Evolutionary conservation across 2,888 invertebrate species (phyloP), one percentile per base, ranked within the genome.

Genomic region (Margaritifera margaritifera): DNA sequence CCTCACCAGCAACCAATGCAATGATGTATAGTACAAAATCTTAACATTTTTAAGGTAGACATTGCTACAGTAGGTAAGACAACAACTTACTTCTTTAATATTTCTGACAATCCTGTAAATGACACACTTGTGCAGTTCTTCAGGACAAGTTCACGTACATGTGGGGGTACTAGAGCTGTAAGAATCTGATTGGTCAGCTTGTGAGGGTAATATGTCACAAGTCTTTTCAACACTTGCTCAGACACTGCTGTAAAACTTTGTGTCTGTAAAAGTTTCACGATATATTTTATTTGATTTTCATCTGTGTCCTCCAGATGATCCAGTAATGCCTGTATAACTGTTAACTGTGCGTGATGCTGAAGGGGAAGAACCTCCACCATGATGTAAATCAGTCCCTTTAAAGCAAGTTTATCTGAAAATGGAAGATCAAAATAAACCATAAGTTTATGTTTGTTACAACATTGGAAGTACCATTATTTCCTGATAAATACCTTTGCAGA

Each of bases 191-290:
- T 66, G 24, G 73, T 71, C 53, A 80, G 61, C 18, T 71, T 68
- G 11, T 60, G 64, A 24, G 80, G 74, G 58, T 73, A 75, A 62
- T 71, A 69, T 55, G 72, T 68, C 18, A 76, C 68, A 55, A 80
- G 63, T 61, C 74, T 64, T 20, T 62, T 20, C 6, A 80, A 68
- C 22, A 79, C 56, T 15, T 72, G 71, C 27, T 69, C 73, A 52
- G 75, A 69, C 1, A 80, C 75, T 61, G 77, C 73, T 31, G 76
- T 75, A 57, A 72, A 71, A 54, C 70, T 70, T n/a, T 62, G 64
- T 31, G 75, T 75, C 52, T 75, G 72, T 18, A 75, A 56, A 42
- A 75, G 61, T 20, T 62, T 52, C 24, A 66, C 18, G 6, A 50
- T 11, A 18, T 24, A 8, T 27, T 56, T 22, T 6, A 55, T 54